phyloP scores from a whole-genome alignment of 2,888 invertebrate genomes.

The Drosophila flavopinicola region DNA sequence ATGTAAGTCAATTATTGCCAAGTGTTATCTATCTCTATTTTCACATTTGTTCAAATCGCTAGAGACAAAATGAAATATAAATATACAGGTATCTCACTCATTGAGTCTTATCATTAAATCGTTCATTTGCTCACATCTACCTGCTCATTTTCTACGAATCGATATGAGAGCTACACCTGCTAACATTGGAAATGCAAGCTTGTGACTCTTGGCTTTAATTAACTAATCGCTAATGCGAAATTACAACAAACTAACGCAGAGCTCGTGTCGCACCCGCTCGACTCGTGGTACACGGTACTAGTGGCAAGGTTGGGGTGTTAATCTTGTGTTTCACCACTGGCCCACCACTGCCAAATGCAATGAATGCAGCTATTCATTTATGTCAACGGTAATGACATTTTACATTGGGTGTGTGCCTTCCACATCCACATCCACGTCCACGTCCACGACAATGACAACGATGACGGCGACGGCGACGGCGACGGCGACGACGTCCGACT shows the following conservation, averaged over 20 bases:
- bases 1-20: background rate
- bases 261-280: constrained; percentile 13
- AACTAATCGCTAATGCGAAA: constrained; percentile 69
- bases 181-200: constrained; percentile 7
- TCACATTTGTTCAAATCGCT: constrained; percentile 1
- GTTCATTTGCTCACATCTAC: constrained; percentile 12
- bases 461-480: constrained; percentile 14
- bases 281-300: background rate
- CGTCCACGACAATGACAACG: too few species aligned
- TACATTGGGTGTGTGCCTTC: constrained; percentile 76
- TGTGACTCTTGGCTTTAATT: constrained; percentile 67
- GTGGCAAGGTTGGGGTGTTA: constrained; percentile 33
- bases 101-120: constrained; percentile 29
- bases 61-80: background rate
- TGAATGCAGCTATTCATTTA: constrained; percentile 83
- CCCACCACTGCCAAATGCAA: constrained; percentile 79
- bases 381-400: constrained; percentile 83
- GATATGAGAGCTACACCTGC: background rate
- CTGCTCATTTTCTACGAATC: constrained; percentile 7
- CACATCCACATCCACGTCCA: constrained; percentile 19
- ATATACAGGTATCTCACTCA: constrained; percentile 1
- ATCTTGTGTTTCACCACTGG: constrained; percentile 41
- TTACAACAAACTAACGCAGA: constrained; percentile 60
- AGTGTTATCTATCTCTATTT: background rate
- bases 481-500: constrained; percentile 33